Evolutionary conservation across 2,888 invertebrate genomes (phyloP).

Genomic region (Rhyacophila evoluta): DNA sequence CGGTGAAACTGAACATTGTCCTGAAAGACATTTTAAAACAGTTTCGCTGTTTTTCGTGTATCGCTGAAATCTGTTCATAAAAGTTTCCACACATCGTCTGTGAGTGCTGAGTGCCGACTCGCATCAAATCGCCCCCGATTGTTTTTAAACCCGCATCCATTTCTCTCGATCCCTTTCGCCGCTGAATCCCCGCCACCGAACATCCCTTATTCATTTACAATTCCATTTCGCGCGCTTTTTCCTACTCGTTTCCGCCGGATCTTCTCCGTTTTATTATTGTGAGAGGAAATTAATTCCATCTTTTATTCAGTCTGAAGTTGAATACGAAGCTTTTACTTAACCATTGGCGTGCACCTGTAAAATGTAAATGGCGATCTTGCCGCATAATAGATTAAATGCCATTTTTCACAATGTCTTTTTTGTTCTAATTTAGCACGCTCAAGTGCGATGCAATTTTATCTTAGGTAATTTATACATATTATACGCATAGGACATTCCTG

Average conservation of each 20-base stretch:
- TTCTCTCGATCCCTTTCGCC: neutral
- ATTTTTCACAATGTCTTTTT: too few relatives aligned
- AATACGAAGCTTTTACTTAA: neutral
- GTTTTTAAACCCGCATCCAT: neutral
- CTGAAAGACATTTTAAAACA: too few relatives aligned
- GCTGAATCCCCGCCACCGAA: neutral
- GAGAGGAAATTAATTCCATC: slow-evolving; percentile 15
- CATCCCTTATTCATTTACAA: slow-evolving; percentile 22
- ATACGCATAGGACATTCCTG: too few relatives aligned
- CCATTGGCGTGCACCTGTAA: neutral
- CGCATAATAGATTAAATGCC: too few relatives aligned
- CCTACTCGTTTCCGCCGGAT: neutral
- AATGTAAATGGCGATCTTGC: too few relatives aligned
- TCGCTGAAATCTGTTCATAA: too few relatives aligned
- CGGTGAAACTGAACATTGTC: too few relatives aligned
- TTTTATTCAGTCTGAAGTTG: neutral
- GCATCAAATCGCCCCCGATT: neutral
- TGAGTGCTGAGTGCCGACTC: neutral
- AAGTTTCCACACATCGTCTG: too few relatives aligned
- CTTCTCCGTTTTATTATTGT: slow-evolving; percentile 9
- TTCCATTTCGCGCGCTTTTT: neutral
- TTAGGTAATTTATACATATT: too few relatives aligned
- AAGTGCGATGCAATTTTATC: too few relatives aligned
- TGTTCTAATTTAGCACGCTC: too few relatives aligned
- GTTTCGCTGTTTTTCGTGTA: too few relatives aligned